A percentile compares a stretch with the other conserved stretches of the same genome.
These are phyloP conservation scores for Augochlora pura DNA, from an alignment of 1,140 invertebrate species.

Conservation along the genomic window DNA sequence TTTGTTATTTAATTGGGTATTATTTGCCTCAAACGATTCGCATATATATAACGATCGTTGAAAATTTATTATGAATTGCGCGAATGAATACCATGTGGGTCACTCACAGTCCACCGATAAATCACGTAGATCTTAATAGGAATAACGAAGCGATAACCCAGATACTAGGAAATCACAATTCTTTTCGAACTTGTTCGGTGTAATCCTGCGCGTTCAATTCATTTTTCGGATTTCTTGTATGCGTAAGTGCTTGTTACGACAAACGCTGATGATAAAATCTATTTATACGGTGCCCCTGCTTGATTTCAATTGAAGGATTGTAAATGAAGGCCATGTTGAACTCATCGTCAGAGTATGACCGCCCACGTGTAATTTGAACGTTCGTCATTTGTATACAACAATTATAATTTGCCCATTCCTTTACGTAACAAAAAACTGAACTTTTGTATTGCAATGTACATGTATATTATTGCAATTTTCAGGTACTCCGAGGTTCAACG, in stretches of 20 bases:
- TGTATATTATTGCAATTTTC: too few relatives aligned
- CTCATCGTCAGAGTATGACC: conserved; percentile 11
- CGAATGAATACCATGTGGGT: conserved; percentile 38
- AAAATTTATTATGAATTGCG: conserved; percentile 10
- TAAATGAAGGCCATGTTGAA: conserved; percentile 41
- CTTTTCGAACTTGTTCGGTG: conserved; percentile 16
- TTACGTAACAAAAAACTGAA: neutral
- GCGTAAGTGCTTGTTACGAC: neutral
- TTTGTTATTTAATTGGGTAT: conserved; percentile 7
- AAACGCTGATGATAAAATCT: conserved; percentile 41
- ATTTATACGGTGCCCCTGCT: conserved; percentile 26
- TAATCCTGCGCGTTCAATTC: neutral
- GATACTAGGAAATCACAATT: conserved; percentile 60
- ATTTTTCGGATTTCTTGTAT: conserved; percentile 1
- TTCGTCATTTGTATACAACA: neutral
- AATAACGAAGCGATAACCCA: conserved; percentile 74
- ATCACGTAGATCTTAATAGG: conserved; percentile 67
- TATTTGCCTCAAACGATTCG: neutral
- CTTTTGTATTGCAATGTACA: too few relatives aligned
- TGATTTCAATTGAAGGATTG: conserved; percentile 29
- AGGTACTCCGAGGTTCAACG: too few relatives aligned
- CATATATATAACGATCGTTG: too few relatives aligned
- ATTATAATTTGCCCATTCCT: neutral
- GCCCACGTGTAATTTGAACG: conserved; percentile 12
- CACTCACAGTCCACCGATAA: conserved; percentile 66